Percentiles rank a stretch among this genome's conserved stretches.
Evolutionary conservation across 2,888 invertebrate species (phyloP).

Genomic region (Aporophyla nigra): DNA sequence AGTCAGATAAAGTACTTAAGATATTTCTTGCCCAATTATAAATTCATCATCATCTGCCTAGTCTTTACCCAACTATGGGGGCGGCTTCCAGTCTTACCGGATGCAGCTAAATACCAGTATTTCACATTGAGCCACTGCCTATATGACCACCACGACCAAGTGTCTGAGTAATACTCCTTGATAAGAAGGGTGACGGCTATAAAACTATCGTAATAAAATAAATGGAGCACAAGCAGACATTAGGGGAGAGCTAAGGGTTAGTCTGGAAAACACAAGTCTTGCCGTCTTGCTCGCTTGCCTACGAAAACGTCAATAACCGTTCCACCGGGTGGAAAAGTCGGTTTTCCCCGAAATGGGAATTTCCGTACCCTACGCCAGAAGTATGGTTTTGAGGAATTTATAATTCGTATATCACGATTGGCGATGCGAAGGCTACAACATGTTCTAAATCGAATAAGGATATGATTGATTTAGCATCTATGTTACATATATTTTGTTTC

Average conservation of each 20-base stretch:
- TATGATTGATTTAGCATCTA: background rate
- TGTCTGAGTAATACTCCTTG: background rate
- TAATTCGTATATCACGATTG: too few species aligned
- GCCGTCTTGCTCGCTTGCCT: background rate
- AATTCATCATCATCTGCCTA: too few species aligned
- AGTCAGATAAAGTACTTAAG: background rate
- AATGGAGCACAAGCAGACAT: conserved; percentile 1
- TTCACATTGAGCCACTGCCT: background rate
- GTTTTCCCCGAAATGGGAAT: conserved; percentile 1
- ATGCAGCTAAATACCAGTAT: background rate
- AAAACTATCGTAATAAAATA: background rate
- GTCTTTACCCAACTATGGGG: background rate
- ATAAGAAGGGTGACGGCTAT: background rate
- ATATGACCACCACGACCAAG: background rate
- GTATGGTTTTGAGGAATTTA: background rate
- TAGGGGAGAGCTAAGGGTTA: background rate
- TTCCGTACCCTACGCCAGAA: background rate
- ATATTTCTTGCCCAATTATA: background rate
- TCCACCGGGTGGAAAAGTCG: background rate
- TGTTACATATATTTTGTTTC: background rate
- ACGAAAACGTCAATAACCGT: conserved; percentile 14
- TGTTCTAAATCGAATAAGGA: too few species aligned
- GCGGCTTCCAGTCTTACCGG: background rate
- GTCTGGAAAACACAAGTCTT: background rate
- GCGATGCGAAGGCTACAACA: too few species aligned